phyloP scores from a whole-genome alignment of 2,888 invertebrate species.

The Xestia c-nigrum region DNA sequence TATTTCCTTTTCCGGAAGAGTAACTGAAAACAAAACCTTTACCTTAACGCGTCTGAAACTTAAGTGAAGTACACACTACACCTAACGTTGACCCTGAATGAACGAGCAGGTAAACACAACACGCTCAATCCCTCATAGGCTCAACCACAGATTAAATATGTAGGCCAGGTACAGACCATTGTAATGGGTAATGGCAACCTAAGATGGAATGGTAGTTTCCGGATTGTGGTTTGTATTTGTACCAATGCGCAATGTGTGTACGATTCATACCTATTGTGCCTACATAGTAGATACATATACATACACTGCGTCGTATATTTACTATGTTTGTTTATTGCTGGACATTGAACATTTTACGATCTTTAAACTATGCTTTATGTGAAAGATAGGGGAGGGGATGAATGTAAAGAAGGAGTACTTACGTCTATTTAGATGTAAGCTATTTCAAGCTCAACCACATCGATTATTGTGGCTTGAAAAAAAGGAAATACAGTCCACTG shows the following conservation, averaged over 20 bases:
- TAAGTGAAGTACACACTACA: slow-evolving; percentile 14
- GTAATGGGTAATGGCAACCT: slow-evolving; percentile 19
- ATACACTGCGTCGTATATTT: neutral
- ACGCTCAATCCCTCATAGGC: slow-evolving; percentile 23
- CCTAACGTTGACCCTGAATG: slow-evolving; percentile 41
- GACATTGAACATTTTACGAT: neutral
- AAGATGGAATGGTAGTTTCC: slow-evolving; percentile 23
- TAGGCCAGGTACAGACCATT: slow-evolving; percentile 32
- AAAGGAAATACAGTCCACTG: too few relatives aligned
- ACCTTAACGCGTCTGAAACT: slow-evolving; percentile 10
- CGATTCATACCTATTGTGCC: neutral
- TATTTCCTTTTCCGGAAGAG: neutral
- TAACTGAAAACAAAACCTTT: neutral
- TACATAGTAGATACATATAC: neutral
- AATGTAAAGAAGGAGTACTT: too few relatives aligned
- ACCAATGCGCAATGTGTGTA: neutral
- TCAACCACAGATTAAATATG: slow-evolving; percentile 49
- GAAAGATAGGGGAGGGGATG: neutral
- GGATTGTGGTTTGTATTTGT: slow-evolving; percentile 24
- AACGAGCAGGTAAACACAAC: slow-evolving; percentile 41
- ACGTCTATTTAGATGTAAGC: neutral
- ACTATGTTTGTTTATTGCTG: neutral
- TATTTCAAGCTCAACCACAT: too few relatives aligned
- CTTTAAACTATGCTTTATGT: neutral
- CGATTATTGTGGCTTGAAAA: too few relatives aligned